Evolutionary conservation across 2,888 invertebrate genomes (phyloP).

Genomic region (Nematopogon swammerdamellus): DNA sequence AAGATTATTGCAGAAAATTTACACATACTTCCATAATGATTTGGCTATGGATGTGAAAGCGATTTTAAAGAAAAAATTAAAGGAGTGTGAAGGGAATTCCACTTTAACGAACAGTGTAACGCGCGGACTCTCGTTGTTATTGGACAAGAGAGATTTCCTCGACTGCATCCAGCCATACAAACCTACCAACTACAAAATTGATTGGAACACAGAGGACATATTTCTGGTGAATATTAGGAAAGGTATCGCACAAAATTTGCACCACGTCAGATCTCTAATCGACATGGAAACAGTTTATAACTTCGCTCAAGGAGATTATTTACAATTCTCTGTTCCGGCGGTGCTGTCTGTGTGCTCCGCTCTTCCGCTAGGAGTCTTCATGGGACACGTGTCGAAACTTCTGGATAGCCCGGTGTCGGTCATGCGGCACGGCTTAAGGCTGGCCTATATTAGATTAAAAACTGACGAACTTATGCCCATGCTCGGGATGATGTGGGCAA

Average conservation of each 20-base stretch:
- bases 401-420: background rate
- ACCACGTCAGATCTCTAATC: slow-evolving; percentile 7
- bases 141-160: background rate
- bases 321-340: background rate
- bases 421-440: background rate
- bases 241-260: slow-evolving; percentile 8
- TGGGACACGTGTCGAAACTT: background rate
- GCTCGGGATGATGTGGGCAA: background rate
- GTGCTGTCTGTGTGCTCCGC: background rate
- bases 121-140: background rate
- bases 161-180: background rate
- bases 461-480: background rate
- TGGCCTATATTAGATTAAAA: background rate
- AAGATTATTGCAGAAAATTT: background rate
- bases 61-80: background rate
- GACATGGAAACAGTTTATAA: slow-evolving; percentile 1
- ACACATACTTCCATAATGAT: background rate
- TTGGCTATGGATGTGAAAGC: background rate
- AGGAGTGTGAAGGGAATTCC: background rate
- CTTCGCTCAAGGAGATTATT: slow-evolving; percentile 1
- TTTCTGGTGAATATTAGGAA: slow-evolving; percentile 3
- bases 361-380: background rate
- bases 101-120: background rate
- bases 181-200: background rate
- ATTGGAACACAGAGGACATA: slow-evolving; percentile 2